Percentiles rank a stretch among this genome's conserved stretches.
These are phyloP conservation scores for Ceuthmochares aereus DNA, from an alignment of 2,113 vertebrate genomes.

Conservation along the genomic window DNA sequence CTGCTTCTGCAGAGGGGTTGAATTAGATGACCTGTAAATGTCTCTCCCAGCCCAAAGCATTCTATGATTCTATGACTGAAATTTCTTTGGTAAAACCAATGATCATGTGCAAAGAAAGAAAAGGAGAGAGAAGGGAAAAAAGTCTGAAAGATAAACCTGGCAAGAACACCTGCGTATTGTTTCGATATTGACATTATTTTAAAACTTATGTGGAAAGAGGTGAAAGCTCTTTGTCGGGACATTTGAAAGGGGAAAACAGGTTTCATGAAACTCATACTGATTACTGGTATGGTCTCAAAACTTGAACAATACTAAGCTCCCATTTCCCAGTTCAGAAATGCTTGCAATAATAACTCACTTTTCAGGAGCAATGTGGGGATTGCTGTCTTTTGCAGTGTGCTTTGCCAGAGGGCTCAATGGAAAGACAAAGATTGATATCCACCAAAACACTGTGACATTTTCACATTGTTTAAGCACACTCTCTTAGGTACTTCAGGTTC, in stretches of 20 bases:
- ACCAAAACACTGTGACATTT: background rate
- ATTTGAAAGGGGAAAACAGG: background rate
- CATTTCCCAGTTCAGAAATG: background rate
- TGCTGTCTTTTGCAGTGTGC: background rate
- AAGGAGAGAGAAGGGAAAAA: too few relatives aligned
- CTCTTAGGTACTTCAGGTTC: background rate
- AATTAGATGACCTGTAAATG: too few relatives aligned
- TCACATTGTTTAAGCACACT: background rate
- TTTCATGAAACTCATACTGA: background rate
- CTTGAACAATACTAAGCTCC: background rate
- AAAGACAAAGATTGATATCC: background rate
- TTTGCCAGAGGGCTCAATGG: background rate
- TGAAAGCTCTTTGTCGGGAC: background rate
- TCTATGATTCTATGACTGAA: background rate
- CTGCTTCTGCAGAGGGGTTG: too few relatives aligned
- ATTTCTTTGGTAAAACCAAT: background rate
- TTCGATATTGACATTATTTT: background rate
- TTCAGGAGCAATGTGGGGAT: background rate
- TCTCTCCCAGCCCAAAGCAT: too few relatives aligned
- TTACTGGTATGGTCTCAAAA: background rate
- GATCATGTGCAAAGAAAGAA: background rate
- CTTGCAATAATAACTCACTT: background rate
- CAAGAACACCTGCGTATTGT: background rate
- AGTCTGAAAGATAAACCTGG: background rate
- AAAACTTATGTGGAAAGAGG: rapidly evolving